Evolutionary conservation across 2,113 vertebrate genomes (phyloP).

Genomic region (Phalacrocorax carbo): DNA sequence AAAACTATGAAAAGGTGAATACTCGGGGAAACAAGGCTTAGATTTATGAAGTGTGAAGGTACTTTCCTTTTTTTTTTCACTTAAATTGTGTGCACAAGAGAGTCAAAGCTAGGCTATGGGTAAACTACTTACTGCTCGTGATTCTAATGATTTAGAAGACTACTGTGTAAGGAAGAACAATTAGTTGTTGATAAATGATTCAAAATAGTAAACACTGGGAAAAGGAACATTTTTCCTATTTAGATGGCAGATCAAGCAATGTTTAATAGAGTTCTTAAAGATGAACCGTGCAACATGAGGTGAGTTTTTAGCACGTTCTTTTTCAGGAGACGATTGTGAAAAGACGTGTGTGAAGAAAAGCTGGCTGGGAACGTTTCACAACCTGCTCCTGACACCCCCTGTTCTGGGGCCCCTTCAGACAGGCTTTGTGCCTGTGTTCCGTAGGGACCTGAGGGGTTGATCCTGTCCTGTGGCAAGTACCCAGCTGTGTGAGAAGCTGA

Average conservation of each 20-base stretch:
- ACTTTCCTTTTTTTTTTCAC: not conserved
- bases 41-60: not conserved
- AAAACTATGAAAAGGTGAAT: conserved; percentile 13
- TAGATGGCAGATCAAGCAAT: not conserved
- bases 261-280: not conserved
- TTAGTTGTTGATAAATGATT: not conserved
- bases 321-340: not conserved
- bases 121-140: not conserved
- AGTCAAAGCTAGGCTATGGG: not conserved
- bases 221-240: not conserved
- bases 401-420: not conserved
- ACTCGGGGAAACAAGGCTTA: not conserved
- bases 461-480: not conserved
- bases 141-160: not conserved
- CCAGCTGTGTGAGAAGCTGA: not conserved
- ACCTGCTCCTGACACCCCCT: accelerated
- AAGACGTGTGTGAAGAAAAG: not conserved
- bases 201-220: not conserved
- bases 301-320: not conserved
- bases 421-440: not conserved
- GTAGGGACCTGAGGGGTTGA: not conserved
- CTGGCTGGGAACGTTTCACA: not conserved
- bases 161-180: not conserved
- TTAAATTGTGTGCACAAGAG: not conserved
- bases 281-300: not conserved